phyloP scores from a whole-genome alignment of 2,113 vertebrate genomes.

The Panurus biarmicus region DNA sequence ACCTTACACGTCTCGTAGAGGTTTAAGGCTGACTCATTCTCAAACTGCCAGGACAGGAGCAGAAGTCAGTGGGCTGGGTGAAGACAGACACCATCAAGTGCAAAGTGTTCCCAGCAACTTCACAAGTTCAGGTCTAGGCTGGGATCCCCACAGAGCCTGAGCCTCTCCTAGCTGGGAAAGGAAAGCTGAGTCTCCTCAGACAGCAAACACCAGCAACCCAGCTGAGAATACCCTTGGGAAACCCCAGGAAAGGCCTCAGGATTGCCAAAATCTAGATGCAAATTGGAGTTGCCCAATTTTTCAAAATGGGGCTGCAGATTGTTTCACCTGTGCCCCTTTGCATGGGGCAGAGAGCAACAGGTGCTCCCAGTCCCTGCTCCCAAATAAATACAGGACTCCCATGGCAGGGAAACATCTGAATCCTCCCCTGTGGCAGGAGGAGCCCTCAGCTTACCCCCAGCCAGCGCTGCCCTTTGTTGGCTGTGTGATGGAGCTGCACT shows the following conservation, averaged over 20 bases:
- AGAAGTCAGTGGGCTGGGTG: neutral
- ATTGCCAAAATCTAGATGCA: neutral
- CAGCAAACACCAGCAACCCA: neutral
- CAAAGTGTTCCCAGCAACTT: neutral
- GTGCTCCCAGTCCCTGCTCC: neutral
- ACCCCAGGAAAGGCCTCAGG: neutral
- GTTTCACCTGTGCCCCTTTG: neutral
- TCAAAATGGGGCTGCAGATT: neutral
- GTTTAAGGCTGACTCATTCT: constrained; percentile 85
- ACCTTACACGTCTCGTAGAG: constrained; percentile 97
- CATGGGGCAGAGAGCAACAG: fast-evolving
- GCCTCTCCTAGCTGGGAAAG: neutral
- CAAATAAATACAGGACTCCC: neutral
- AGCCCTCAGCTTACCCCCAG: constrained; percentile 79
- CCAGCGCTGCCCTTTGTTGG: constrained; percentile 95
- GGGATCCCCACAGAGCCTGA: neutral
- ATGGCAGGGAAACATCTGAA: neutral
- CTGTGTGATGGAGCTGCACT: constrained; percentile 88
- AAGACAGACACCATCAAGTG: neutral
- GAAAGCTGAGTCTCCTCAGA: neutral
- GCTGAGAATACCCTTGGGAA: neutral
- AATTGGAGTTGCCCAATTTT: neutral
- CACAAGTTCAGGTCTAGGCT: neutral
- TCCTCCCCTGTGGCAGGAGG: neutral
- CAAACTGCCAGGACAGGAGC: constrained; percentile 66